Percentiles rank a stretch among this genome's conserved stretches.
Conservation (phyloP, 2,797 vertebrate genomes). For the Phoeniculus purpureus region DNA sequence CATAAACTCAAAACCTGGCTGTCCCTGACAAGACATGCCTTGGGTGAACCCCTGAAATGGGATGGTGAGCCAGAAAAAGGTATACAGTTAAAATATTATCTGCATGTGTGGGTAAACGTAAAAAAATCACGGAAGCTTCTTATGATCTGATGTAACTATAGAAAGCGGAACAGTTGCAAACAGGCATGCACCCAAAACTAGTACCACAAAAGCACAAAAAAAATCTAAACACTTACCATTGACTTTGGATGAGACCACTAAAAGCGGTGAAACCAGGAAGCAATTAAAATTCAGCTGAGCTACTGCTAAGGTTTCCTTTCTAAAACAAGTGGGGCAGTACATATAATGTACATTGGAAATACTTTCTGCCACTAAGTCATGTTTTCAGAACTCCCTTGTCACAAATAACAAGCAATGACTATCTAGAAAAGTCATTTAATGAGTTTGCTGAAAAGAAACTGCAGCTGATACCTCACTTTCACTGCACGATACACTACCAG, state of each 20-base stretch:
- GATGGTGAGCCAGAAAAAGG: not conserved
- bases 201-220: not conserved
- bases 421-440: conserved; percentile 9
- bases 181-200: not conserved
- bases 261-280: not conserved
- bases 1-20: not conserved
- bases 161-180: not conserved
- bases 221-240: not conserved
- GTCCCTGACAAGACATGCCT: not conserved
- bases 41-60: not conserved
- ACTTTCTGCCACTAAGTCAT: not conserved
- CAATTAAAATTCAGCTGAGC: not conserved
- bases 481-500: not conserved
- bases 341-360: not conserved
- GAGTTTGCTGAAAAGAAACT: not conserved
- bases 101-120: not conserved
- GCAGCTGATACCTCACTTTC: not conserved
- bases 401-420: conserved; percentile 11
- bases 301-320: not conserved
- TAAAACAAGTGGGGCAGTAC: not conserved
- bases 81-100: not conserved
- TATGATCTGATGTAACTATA: not conserved
- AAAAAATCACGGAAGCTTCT: not conserved
- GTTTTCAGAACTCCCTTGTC: conserved; percentile 18
- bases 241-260: not conserved